These are phyloP conservation scores for Microplitis manilae DNA, from an alignment of 2,888 invertebrate genomes.

Conservation along the genomic window DNA sequence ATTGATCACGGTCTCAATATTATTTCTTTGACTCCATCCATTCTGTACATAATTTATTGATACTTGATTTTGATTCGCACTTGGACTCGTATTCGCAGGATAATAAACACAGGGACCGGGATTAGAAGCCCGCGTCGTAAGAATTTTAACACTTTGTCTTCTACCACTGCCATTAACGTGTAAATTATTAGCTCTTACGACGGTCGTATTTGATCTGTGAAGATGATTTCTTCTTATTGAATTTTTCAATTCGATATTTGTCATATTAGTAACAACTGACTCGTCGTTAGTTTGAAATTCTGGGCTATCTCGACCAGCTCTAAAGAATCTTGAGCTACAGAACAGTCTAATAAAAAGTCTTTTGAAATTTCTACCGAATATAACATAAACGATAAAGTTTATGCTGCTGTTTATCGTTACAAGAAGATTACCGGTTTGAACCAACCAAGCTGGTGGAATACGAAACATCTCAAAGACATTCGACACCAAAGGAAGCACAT, in stretches of 20 bases:
- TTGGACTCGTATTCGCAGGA: slow-evolving; percentile 69
- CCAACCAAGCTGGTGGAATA: slow-evolving; percentile 80
- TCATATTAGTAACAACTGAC: slow-evolving; percentile 82
- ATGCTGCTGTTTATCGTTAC: slow-evolving; percentile 98
- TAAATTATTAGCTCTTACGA: slow-evolving; percentile 67
- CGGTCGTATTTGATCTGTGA: slow-evolving; percentile 73
- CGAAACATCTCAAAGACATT: slow-evolving; percentile 90
- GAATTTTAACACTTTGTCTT: slow-evolving; percentile 57
- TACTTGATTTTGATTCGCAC: slow-evolving; percentile 59
- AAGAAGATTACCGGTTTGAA: slow-evolving; percentile 89
- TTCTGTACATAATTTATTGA: slow-evolving; percentile 58
- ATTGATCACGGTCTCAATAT: slow-evolving; percentile 26
- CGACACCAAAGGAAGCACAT: slow-evolving; percentile 87
- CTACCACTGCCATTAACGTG: slow-evolving; percentile 57
- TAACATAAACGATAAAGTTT: slow-evolving; percentile 98
- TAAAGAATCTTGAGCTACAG: slow-evolving; percentile 76
- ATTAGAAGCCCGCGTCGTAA: slow-evolving; percentile 65
- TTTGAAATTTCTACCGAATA: slow-evolving; percentile 97
- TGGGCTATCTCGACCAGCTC: slow-evolving; percentile 77
- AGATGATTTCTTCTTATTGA: slow-evolving; percentile 76
- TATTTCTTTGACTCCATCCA: slow-evolving; percentile 59
- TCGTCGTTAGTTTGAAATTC: slow-evolving; percentile 86
- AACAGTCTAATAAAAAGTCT: slow-evolving; percentile 86
- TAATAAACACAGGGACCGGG: slow-evolving; percentile 75
- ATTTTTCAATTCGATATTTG: slow-evolving; percentile 78